Percentiles rank a stretch among this genome's conserved stretches.
Conservation (phyloP, 2,113 vertebrate genomes). For the Macroglossus sobrinus region DNA sequence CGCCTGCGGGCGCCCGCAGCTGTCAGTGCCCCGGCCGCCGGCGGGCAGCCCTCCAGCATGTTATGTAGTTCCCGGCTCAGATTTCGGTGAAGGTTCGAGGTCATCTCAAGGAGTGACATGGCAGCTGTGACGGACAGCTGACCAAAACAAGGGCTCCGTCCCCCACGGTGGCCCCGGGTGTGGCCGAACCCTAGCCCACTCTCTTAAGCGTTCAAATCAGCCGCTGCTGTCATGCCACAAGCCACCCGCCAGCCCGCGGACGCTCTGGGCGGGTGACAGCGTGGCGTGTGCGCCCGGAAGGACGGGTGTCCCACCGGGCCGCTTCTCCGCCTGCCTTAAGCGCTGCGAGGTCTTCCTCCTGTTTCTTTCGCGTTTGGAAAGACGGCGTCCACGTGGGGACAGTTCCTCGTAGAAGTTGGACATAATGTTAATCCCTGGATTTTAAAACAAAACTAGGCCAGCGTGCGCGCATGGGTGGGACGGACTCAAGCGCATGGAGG, state of each 20-base stretch:
- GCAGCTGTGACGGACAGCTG: not conserved
- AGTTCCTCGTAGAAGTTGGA: not conserved
- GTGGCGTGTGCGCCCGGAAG: not conserved
- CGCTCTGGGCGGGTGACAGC: too few relatives aligned
- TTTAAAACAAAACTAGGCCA: not conserved
- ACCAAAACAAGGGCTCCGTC: not conserved
- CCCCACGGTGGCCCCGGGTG: not conserved
- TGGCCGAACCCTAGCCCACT: not conserved
- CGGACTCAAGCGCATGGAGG: not conserved
- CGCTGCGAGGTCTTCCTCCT: not conserved
- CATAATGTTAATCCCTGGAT: not conserved
- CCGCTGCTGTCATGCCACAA: not conserved
- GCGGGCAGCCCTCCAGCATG: not conserved
- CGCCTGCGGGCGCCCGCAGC: too few relatives aligned
- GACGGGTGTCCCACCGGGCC: not conserved
- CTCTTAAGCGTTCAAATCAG: not conserved
- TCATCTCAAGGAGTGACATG: not conserved
- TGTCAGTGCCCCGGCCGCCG: not conserved
- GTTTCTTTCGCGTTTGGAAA: not conserved
- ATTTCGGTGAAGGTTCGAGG: not conserved
- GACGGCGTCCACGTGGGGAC: not conserved
- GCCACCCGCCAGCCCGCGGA: too few relatives aligned
- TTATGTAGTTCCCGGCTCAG: not conserved
- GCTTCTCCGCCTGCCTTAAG: not conserved
- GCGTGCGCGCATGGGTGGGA: not conserved